Base-by-base conservation (phyloP, 2,797 vertebrate genomes). In the Huso huso region DNA sequence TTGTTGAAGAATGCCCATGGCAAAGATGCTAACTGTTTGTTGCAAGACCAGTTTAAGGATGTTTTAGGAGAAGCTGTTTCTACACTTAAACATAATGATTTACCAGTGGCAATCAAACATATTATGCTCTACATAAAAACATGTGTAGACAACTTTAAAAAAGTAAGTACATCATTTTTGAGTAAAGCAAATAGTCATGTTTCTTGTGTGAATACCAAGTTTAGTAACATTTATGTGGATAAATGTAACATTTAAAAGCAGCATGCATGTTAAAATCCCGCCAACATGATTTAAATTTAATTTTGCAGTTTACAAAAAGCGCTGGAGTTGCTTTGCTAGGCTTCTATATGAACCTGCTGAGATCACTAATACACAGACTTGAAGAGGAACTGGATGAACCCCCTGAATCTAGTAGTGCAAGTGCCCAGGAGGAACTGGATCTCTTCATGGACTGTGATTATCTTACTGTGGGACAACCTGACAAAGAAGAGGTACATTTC, bases 41-140 rank as follows among this genome's bases (percentile, higher is more conserved):
- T 85, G n/a, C 80, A 87, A 6, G 73, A 84, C 0, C 3, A 12
- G 6, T 79, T 90, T 13, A 78, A 82, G 74, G 69, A 72, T 1
- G 78, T 74, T 48, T 7, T 90, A 65, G 88, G 79, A 72, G 82
- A 77, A 0, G 70, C 84, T 61, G 7, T 89, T 52, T 70, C 69
- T 3, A 57, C 60, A 7, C 74, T 93, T 48, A 69, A 70, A 0
- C 12, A 82, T 68, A 75, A 73, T 0, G 87, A 85, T 59, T 80
- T 92, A 51, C 82, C 83, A 1, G 65, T 91, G 7, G 83, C 84
- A 0, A 78, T 88, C 67, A 92, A 83, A 57, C 97, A 99, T 3
- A 76, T 91, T 37, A 83, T 98, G 71, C 87, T 99, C 0, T 99
- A 93, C 81, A 72, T 97, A 67, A 91, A 82, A 82, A 87, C 88